Conservation (phyloP, 2,113 vertebrate genomes). For the Sebastes fasciatus region DNA sequence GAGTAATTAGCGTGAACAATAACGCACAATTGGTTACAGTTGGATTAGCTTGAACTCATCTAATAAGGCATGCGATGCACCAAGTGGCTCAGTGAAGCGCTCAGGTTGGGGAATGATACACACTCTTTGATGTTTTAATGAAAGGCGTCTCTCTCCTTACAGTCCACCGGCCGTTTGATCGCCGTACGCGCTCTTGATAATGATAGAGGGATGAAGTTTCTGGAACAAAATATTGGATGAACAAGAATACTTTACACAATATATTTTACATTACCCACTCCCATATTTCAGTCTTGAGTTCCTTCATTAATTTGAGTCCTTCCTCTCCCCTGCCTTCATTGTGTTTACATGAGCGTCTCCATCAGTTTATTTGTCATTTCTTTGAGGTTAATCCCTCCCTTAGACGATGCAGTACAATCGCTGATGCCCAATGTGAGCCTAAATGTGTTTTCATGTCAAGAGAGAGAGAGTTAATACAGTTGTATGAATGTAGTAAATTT, state of each 20-base stretch:
- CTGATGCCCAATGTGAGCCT: slow-evolving; percentile 3
- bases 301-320: background rate
- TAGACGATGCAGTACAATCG: slow-evolving; percentile 20
- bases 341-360: background rate
- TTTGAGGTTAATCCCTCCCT: slow-evolving; percentile 9
- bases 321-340: background rate
- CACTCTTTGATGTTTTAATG: slow-evolving; percentile 78
- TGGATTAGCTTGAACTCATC: slow-evolving; percentile 71
- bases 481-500: background rate
- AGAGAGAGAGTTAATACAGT: background rate
- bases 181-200: slow-evolving; percentile 46
- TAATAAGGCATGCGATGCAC: slow-evolving; percentile 68
- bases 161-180: slow-evolving; percentile 48
- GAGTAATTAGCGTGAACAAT: slow-evolving; percentile 77
- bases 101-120: slow-evolving; percentile 56
- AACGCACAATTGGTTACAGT: slow-evolving; percentile 66
- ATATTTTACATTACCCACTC: background rate
- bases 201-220: slow-evolving; percentile 39
- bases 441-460: background rate
- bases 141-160: slow-evolving; percentile 53
- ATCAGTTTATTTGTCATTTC: slow-evolving; percentile 35
- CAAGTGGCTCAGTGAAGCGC: slow-evolving; percentile 66
- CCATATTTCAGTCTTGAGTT: slow-evolving; percentile 8
- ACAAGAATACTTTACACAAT: background rate
- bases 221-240: slow-evolving; percentile 11